Conservation (phyloP, 2,888 invertebrate genomes). For the Euplexia lucipara region DNA sequence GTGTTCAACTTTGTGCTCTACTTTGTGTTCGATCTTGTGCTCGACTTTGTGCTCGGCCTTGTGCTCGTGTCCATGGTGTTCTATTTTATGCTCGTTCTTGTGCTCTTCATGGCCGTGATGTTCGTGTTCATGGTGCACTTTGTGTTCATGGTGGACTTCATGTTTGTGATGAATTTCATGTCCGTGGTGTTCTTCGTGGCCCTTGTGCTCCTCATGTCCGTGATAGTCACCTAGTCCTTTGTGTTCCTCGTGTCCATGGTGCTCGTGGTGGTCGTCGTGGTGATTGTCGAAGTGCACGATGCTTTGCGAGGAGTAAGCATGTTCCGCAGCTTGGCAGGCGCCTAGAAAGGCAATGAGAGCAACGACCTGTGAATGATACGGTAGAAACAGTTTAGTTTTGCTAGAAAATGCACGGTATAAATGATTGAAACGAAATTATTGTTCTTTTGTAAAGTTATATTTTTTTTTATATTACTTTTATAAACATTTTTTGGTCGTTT, state of each 20-base stretch:
- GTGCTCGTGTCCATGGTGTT: constrained; percentile 36
- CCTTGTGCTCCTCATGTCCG: constrained; percentile 34
- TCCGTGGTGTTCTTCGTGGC: constrained; percentile 7
- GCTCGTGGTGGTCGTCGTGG: constrained; percentile 46
- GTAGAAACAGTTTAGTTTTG: constrained; percentile 8
- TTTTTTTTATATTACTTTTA: constrained; percentile 59
- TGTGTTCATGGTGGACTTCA: constrained; percentile 35
- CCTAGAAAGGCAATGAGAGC: constrained; percentile 65
- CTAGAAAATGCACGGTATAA: background rate
- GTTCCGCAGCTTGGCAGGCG: constrained; percentile 66
- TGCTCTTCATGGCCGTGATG: constrained; percentile 51
- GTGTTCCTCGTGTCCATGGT: constrained; percentile 33
- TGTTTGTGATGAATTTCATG: constrained; percentile 38
- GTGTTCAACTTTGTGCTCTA: constrained; percentile 10
- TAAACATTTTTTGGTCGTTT: constrained; percentile 47
- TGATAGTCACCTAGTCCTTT: constrained; percentile 33
- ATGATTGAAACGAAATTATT: background rate
- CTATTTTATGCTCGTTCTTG: constrained; percentile 22
- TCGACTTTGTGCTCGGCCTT: constrained; percentile 5
- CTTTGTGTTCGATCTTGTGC: constrained; percentile 6
- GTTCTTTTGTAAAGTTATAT: background rate
- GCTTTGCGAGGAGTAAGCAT: constrained; percentile 72
- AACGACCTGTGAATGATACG: constrained; percentile 60
- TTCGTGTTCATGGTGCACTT: constrained; percentile 37
- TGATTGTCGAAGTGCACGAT: constrained; percentile 60